Evolutionary conservation across 2,797 vertebrate genomes (phyloP).

Genomic region (Caiman crocodilus): DNA sequence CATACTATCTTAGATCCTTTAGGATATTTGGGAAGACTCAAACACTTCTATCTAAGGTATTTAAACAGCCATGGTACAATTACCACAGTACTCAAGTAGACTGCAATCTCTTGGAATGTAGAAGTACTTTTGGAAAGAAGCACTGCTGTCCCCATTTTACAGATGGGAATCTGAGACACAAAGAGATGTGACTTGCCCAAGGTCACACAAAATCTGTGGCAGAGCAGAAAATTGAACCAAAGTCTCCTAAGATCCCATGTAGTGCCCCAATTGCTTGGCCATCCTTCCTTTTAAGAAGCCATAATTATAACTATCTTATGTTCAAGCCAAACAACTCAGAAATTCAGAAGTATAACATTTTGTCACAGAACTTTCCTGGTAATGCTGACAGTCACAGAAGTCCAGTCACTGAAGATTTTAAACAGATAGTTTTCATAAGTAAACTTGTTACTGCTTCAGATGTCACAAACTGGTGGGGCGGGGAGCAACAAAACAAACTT

Average conservation of each 20-base stretch:
- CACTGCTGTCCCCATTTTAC: background rate
- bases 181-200: too few relatives aligned
- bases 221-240: background rate
- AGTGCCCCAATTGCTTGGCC: background rate
- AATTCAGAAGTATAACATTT: background rate
- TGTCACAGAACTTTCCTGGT: too few relatives aligned
- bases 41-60: background rate
- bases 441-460: fast-evolving
- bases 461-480: background rate
- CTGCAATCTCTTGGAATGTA: background rate
- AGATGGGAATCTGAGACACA: too few relatives aligned
- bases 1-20: too few relatives aligned
- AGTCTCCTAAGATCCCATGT: background rate
- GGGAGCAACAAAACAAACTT: background rate
- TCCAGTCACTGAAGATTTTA: background rate
- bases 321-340: background rate
- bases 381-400: background rate
- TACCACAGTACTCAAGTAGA: too few relatives aligned
- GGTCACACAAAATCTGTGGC: too few relatives aligned
- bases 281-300: background rate
- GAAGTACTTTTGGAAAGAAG: background rate
- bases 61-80: background rate
- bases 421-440: background rate
- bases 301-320: background rate
- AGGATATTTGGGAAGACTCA: background rate